Base-by-base conservation (phyloP, 2,888 invertebrate genomes). In the Brassicogethes aeneus region DNA sequence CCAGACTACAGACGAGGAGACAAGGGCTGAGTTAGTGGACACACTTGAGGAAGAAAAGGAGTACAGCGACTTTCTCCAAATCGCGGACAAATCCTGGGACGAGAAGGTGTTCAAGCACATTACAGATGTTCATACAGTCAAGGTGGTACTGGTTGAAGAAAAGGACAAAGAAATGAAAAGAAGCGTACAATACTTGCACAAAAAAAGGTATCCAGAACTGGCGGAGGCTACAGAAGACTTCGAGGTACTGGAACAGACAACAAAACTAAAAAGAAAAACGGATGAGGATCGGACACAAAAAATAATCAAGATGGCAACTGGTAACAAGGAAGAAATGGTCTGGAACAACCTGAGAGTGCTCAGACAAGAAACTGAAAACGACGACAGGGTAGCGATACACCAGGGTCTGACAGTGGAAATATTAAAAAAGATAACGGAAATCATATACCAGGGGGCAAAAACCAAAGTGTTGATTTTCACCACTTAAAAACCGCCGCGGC, bases 181-280 rank as follows among this genome's bases (percentile, higher is more conserved):
- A 37, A 40, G 40, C 29, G 23, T 40, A 12, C 40, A 40, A 17
- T 12, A 15, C 10, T 14, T 36, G 13, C 31, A 16, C 29, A 39
- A 3, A 17, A 33, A 36, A 5, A 35, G 33, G 42, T 42, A 15
- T 23, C 36, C 30, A 1, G 43, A 43, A 16, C 40, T 43, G 5
- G 1, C n/a, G 29, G 23, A 39, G 5, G 15, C 16, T 15, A 12
- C 31, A 10, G 38, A 14, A 34, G 40, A 41, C n/a, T 23, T 44
- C 8, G 32, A n/a, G 8, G 33, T 32, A 8, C 10, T 43, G 13
- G 42, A 42, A 34, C 30, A 38, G 17, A 44, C 36, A 16, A 36
- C 40, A 3, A 39, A 43, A 17, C 17, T 40, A 7, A 36, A 14
- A 36, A 17, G 23, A 5, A 16, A 17, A 33, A 12, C 5, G 2